Percentiles rank a stretch among this genome's conserved stretches.
phyloP scores from a whole-genome alignment of 2,888 invertebrate genomes.

The Pyrrhia umbra region DNA sequence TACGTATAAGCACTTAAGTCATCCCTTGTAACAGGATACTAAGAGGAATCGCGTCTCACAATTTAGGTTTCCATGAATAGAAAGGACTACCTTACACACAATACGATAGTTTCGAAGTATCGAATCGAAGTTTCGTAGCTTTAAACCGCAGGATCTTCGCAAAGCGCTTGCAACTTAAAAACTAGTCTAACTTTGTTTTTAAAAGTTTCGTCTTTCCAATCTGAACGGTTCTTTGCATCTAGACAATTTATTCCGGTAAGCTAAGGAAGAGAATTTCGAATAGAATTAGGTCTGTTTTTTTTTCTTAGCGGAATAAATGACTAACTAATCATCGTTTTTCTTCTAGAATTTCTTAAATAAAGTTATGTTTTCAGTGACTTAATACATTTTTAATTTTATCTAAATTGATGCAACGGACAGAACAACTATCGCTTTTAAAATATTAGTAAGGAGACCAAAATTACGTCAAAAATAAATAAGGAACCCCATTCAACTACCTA shows the following conservation, averaged over 20 bases:
- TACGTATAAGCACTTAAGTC: not conserved
- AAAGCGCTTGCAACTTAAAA: constrained; percentile 9
- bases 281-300: constrained; percentile 19
- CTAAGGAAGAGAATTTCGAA: not conserved
- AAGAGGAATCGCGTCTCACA: constrained; percentile 24
- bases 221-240: constrained; percentile 21
- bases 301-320: not conserved
- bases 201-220: constrained; percentile 18
- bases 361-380: not conserved
- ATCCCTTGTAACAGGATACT: constrained; percentile 13
- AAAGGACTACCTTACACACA: constrained; percentile 45
- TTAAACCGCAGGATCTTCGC: constrained; percentile 5
- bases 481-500: not conserved
- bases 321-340: not conserved
- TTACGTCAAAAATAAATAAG: too few species aligned
- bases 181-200: constrained; percentile 15
- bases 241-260: constrained; percentile 21
- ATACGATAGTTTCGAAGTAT: too few species aligned
- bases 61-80: constrained; percentile 30
- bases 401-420: too few species aligned
- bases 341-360: not conserved
- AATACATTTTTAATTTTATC: too few species aligned
- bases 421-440: too few species aligned
- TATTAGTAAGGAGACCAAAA: too few species aligned
- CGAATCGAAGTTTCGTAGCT: constrained; percentile 22